Evolutionary conservation across 2,113 vertebrate species (phyloP).

Genomic region (Greenwoodochromis staneri): DNA sequence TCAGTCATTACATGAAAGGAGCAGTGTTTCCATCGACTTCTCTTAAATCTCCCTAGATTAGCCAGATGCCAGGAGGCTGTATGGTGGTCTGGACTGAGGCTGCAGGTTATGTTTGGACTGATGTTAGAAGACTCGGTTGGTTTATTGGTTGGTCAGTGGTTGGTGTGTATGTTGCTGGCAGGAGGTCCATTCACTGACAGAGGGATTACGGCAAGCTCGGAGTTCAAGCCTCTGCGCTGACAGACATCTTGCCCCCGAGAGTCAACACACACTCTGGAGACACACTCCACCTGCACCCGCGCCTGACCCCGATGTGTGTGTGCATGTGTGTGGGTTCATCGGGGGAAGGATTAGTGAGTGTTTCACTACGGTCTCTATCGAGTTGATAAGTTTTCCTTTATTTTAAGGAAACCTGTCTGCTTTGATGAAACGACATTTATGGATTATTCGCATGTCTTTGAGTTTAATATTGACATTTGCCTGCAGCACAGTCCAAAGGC

Average conservation of each 20-base stretch:
- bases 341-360: not conserved
- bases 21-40: not conserved
- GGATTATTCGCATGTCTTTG: not conserved
- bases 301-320: slow-evolving; percentile 30
- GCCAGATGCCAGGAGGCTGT: slow-evolving; percentile 32
- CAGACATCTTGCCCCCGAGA: slow-evolving; percentile 58
- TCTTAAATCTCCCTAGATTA: slow-evolving; percentile 40
- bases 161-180: slow-evolving; percentile 42
- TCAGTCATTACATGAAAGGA: slow-evolving; percentile 22
- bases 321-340: slow-evolving; percentile 17
- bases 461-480: not conserved
- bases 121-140: not conserved
- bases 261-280: slow-evolving; percentile 41
- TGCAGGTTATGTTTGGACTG: slow-evolving; percentile 47
- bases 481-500: not conserved
- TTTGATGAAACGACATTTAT: not conserved
- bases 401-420: not conserved
- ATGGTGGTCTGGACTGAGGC: slow-evolving; percentile 7
- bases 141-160: slow-evolving; percentile 23
- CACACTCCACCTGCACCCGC: slow-evolving; percentile 15
- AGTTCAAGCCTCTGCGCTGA: slow-evolving; percentile 61
- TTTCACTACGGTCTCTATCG: not conserved
- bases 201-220: slow-evolving; percentile 57
- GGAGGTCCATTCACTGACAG: slow-evolving; percentile 61
- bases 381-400: not conserved